Percentiles rank a stretch among this genome's conserved stretches.
phyloP scores from a whole-genome alignment of 2,113 vertebrate genomes.

The Caranx ignobilis region DNA sequence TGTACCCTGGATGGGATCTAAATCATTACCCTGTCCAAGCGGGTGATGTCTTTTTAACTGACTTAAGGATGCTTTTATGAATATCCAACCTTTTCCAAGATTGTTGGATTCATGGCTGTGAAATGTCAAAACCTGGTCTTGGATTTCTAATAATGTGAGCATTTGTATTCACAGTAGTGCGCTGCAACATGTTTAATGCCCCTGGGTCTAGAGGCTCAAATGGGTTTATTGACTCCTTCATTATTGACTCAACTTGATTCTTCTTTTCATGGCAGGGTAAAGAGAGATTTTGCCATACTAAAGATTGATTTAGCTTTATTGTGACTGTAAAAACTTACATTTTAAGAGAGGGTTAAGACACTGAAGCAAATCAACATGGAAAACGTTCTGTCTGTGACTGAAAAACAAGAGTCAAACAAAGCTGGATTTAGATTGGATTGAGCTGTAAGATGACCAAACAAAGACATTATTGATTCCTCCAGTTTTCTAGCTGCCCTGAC shows the following conservation, averaged over 20 bases:
- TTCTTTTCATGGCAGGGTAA: slow-evolving; percentile 1
- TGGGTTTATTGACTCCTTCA: not conserved
- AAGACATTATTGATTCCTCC: slow-evolving; percentile 16
- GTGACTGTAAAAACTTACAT: not conserved
- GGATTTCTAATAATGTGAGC: slow-evolving; percentile 22
- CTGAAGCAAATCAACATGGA: slow-evolving; percentile 2
- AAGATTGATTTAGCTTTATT: slow-evolving; percentile 11
- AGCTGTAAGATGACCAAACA: slow-evolving; percentile 6
- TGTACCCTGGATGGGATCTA: slow-evolving; percentile 1
- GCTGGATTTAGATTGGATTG: not conserved
- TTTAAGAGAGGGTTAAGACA: not conserved
- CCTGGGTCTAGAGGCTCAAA: slow-evolving; percentile 31
- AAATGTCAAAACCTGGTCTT: slow-evolving; percentile 21
- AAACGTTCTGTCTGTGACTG: not conserved
- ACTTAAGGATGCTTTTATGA: slow-evolving; percentile 14
- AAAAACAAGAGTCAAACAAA: not conserved
- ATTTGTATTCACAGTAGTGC: slow-evolving; percentile 47
- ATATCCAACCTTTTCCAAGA: not conserved
- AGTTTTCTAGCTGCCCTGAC: not conserved
- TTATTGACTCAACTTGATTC: slow-evolving; percentile 26
- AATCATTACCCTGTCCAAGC: slow-evolving; percentile 38
- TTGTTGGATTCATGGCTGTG: slow-evolving; percentile 4
- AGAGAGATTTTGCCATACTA: not conserved
- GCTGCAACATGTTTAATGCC: slow-evolving; percentile 10
- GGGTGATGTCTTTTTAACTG: slow-evolving; percentile 11